phyloP scores from a whole-genome alignment of 2,888 invertebrate genomes.

The Schizaphis graminum region DNA sequence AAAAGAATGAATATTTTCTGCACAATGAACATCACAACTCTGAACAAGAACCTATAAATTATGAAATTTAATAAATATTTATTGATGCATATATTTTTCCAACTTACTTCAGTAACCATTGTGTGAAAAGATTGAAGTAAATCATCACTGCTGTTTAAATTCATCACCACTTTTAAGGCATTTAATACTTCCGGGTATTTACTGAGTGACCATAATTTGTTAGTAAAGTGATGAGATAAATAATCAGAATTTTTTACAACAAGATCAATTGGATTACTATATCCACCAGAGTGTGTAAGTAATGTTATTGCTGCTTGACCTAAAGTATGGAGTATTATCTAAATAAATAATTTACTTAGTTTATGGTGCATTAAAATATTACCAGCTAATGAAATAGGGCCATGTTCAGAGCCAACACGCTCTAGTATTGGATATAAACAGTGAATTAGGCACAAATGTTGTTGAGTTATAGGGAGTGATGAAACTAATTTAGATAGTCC shows the following conservation, averaged over 20 bases:
- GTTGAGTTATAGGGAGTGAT: constrained; percentile 73
- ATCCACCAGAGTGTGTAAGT: constrained; percentile 76
- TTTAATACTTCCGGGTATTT: constrained; percentile 79
- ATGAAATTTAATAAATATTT: constrained; percentile 17
- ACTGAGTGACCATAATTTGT: constrained; percentile 75
- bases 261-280: constrained; percentile 75
- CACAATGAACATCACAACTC: constrained; percentile 76
- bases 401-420: constrained; percentile 72
- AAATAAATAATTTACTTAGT: not conserved
- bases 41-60: constrained; percentile 75
- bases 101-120: constrained; percentile 79
- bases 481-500: constrained; percentile 78
- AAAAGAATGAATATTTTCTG: constrained; percentile 76
- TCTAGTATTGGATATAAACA: constrained; percentile 80
- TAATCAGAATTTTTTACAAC: constrained; percentile 81
- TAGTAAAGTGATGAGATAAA: constrained; percentile 79
- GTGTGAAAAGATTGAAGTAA: constrained; percentile 78
- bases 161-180: constrained; percentile 81
- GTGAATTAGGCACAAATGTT: constrained; percentile 77
- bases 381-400: constrained; percentile 59
- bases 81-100: not conserved
- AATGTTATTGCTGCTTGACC: constrained; percentile 66
- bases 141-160: constrained; percentile 76
- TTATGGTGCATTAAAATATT: not conserved
- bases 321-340: constrained; percentile 11